Conservation (phyloP, 2,797 vertebrate species). For the Catharus ustulatus region DNA sequence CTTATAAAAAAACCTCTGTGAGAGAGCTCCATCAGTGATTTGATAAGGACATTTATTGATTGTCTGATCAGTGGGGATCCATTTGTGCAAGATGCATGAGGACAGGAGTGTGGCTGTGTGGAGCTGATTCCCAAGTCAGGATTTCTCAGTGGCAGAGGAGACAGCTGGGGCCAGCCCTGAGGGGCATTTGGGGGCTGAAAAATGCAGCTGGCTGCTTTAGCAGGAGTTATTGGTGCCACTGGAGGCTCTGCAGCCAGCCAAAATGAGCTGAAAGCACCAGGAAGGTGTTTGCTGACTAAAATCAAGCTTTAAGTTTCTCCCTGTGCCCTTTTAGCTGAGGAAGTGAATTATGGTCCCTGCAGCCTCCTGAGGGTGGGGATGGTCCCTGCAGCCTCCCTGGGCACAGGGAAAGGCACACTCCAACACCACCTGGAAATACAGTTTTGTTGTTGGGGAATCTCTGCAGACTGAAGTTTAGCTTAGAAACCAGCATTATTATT, state of each 20-base stretch:
- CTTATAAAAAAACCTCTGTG: not conserved
- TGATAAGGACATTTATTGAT: not conserved
- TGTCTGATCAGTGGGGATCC: not conserved
- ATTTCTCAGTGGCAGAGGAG: not conserved
- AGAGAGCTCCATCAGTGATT: not conserved
- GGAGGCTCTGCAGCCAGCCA: not conserved
- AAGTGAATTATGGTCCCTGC: not conserved
- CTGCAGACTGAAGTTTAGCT: not conserved
- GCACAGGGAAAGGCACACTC: not conserved
- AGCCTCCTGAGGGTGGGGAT: fast-evolving
- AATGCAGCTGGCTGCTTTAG: fast-evolving
- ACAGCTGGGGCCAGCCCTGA: not conserved
- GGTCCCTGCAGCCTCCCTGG: fast-evolving
- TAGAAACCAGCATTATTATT: not conserved
- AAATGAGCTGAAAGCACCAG: not conserved
- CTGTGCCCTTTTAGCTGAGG: not conserved
- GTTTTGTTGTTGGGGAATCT: not conserved
- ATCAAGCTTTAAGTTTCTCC: not conserved
- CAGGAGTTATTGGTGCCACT: not conserved
- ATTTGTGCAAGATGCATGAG: fast-evolving
- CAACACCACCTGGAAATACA: not conserved
- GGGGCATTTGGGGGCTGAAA: not conserved
- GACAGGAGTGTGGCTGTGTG: fast-evolving
- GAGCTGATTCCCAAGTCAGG: fast-evolving
- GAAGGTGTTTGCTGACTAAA: not conserved